Evolutionary conservation across 1,140 invertebrate species (phyloP).

Genomic region (Brachionus rotundiformis): DNA sequence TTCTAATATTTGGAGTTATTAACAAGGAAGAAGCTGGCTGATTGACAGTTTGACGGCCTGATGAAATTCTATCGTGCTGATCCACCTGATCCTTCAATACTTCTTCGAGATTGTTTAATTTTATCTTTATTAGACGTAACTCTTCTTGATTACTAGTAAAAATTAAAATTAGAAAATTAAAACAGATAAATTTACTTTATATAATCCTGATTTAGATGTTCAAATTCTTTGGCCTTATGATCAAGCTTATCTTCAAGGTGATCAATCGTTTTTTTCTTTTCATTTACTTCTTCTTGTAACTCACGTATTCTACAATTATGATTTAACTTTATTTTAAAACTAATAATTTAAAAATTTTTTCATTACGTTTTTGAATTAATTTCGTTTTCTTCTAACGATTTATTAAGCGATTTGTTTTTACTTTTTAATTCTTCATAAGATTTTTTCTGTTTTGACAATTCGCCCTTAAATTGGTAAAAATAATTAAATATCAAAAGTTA

Average conservation of each 20-base stretch:
- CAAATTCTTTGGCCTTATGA: slow-evolving; percentile 3
- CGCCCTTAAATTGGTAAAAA: background rate
- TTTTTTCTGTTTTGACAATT: slow-evolving; percentile 19
- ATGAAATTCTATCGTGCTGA: background rate
- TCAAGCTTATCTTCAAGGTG: background rate
- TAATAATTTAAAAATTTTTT: background rate
- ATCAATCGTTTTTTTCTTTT: background rate
- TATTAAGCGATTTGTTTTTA: slow-evolving; percentile 10
- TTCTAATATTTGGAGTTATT: slow-evolving; percentile 39
- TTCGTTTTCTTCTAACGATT: slow-evolving; percentile 13
- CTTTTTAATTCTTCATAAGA: background rate
- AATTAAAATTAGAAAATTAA: background rate
- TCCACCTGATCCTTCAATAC: background rate
- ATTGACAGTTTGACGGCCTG: background rate
- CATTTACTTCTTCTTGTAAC: background rate
- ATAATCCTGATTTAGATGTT: slow-evolving; percentile 14
- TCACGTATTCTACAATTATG: background rate
- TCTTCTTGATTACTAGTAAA: slow-evolving; percentile 43
- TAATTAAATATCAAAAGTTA: too few species aligned
- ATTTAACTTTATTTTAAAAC: background rate
- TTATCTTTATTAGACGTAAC: background rate
- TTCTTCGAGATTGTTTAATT: slow-evolving; percentile 31
- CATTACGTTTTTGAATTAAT: background rate
- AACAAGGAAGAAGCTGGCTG: slow-evolving; percentile 17
- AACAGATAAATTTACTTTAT: background rate